Evolutionary conservation across 2,113 vertebrate species (phyloP).

Genomic region (Scomber scombrus): DNA sequence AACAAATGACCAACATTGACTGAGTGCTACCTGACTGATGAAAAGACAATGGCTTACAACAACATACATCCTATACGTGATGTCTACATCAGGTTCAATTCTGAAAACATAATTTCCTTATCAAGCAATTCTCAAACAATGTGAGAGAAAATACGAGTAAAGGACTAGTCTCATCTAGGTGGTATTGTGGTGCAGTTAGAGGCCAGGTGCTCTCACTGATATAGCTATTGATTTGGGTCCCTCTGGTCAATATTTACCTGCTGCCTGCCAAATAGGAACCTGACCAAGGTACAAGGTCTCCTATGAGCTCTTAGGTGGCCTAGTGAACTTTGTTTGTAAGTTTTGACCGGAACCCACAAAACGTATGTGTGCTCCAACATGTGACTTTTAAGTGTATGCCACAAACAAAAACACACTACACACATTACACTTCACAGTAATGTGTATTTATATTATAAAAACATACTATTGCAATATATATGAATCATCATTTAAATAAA

Average conservation of each 20-base stretch:
- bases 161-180: constrained; percentile 1
- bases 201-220: constrained; percentile 39
- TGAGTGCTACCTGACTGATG: too few species aligned
- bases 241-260: constrained; percentile 72
- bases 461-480: too few species aligned
- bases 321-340: constrained; percentile 7
- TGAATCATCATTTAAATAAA: background rate
- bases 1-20: background rate
- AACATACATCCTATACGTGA: background rate
- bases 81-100: background rate
- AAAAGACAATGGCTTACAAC: too few species aligned
- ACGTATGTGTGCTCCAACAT: background rate
- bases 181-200: constrained; percentile 7
- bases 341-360: constrained; percentile 21
- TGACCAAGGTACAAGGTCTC: constrained; percentile 64
- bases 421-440: background rate
- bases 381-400: background rate
- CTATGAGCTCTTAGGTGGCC: constrained; percentile 1
- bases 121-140: constrained; percentile 1
- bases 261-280: constrained; percentile 48
- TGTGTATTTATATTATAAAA: too few species aligned
- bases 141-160: constrained; percentile 8
- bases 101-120: background rate
- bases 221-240: constrained; percentile 53
- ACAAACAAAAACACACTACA: background rate